A percentile compares a stretch with the other conserved stretches of the same genome.
Conservation (phyloP, 2,888 invertebrate species). For the Volucella zonaria region DNA sequence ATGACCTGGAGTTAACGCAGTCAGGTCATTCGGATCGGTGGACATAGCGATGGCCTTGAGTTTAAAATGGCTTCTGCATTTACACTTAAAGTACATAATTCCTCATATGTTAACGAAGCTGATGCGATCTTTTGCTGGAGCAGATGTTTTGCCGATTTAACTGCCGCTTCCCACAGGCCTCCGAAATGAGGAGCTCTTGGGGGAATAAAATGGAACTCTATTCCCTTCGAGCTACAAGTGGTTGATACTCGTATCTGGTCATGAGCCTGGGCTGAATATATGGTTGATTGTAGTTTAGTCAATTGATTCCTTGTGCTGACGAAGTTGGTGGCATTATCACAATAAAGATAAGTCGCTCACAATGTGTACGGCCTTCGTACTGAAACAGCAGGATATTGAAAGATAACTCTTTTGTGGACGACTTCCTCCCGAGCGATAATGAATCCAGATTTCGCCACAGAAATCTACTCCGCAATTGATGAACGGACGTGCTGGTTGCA, state of each 20-base stretch:
- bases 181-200: constrained; percentile 5
- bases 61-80: background rate
- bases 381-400: no score
- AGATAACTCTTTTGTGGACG: no score
- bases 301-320: background rate
- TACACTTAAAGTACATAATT: background rate
- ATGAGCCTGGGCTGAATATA: background rate
- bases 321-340: no score
- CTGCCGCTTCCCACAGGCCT: background rate
- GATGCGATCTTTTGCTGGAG: background rate
- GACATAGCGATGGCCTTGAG: background rate
- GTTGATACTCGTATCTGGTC: background rate
- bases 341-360: no score
- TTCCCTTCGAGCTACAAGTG: constrained; percentile 5
- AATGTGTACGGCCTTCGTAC: no score
- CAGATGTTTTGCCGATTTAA: background rate
- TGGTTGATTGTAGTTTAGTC: background rate
- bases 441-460: no score
- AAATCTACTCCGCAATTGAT: no score
- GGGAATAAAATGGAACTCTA: constrained; percentile 5
- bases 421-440: no score
- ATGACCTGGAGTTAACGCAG: background rate
- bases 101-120: background rate
- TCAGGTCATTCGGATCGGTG: background rate
- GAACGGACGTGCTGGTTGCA: no score